Conservation (phyloP, 2,888 invertebrate species). For the Caenorhabditis imperialis region DNA sequence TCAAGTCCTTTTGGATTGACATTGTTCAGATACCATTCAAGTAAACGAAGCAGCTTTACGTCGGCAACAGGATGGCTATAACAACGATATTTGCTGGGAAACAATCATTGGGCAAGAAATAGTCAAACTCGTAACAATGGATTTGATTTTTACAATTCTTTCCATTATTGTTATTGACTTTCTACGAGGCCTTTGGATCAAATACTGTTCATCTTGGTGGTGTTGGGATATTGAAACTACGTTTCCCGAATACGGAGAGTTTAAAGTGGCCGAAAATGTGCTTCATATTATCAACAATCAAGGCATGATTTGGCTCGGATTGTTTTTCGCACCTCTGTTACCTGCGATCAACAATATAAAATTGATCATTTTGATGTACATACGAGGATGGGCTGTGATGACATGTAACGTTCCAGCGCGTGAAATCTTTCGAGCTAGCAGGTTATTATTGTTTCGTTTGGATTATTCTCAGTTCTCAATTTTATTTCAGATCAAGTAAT, state of each 20-base stretch:
- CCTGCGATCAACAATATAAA: conserved; percentile 91
- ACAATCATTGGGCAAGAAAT: conserved; percentile 97
- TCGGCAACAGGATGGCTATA: conserved; percentile 48
- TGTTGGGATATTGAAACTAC: conserved; percentile 97
- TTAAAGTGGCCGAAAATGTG: conserved; percentile 98
- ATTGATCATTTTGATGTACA: conserved; percentile 91
- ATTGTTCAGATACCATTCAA: conserved; percentile 11
- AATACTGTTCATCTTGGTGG: conserved; percentile 86
- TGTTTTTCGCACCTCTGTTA: conserved; percentile 96
- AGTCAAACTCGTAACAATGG: conserved; percentile 94
- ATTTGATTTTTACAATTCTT: conserved; percentile 88
- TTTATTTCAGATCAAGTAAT: conserved; percentile 83
- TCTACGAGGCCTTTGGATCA: conserved; percentile 90
- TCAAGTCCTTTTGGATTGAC: too few species aligned
- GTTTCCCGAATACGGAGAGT: conserved; percentile 96
- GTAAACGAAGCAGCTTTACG: conserved; percentile 26
- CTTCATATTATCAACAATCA: conserved; percentile 95
- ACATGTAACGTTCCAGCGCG: conserved; percentile 97
- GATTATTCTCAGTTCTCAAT: neutral
- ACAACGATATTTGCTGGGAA: conserved; percentile 88
- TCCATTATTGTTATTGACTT: conserved; percentile 91
- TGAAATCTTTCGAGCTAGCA: conserved; percentile 88
- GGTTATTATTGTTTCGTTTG: conserved; percentile 56
- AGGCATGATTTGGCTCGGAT: conserved; percentile 98
- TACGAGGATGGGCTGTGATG: conserved; percentile 81